Conservation (phyloP, 1,140 invertebrate genomes). For the Metopolophium dirhodum region DNA sequence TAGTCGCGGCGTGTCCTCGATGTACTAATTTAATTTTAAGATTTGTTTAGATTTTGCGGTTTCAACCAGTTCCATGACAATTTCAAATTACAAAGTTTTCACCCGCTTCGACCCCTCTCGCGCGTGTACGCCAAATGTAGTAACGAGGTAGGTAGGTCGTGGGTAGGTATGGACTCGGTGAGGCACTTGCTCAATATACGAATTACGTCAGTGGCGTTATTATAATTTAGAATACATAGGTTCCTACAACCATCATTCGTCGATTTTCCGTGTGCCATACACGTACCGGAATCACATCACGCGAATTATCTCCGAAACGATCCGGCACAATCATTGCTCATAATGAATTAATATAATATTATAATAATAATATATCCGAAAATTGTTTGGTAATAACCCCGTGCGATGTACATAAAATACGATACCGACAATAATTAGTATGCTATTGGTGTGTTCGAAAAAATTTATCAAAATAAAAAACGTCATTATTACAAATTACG, state of each 20-base stretch:
- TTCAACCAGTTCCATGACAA: not conserved
- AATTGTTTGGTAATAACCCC: not conserved
- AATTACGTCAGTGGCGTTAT: conserved; percentile 20
- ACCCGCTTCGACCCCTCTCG: not conserved
- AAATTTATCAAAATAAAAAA: conserved; percentile 1
- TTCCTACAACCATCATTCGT: not conserved
- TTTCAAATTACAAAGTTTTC: not conserved
- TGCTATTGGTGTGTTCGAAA: not conserved
- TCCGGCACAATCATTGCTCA: not conserved
- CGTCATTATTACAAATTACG: conserved; percentile 29
- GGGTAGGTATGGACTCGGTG: not conserved
- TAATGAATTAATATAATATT: conserved; percentile 26
- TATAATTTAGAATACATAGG: not conserved
- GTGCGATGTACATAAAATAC: not conserved
- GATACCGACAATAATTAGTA: conserved; percentile 26
- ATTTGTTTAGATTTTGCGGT: not conserved
- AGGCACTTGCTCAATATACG: not conserved
- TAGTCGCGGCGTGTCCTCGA: not conserved
- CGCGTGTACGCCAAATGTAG: not conserved
- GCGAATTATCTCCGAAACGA: not conserved
- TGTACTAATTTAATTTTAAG: conserved; percentile 38
- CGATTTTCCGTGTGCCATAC: not conserved
- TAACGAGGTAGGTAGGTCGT: not conserved
- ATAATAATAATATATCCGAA: not conserved
- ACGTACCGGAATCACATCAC: not conserved